Percentiles rank a stretch among this genome's conserved stretches.
Evolutionary conservation across 2,888 invertebrate genomes (phyloP).

Genomic region (Colletes collaris): DNA sequence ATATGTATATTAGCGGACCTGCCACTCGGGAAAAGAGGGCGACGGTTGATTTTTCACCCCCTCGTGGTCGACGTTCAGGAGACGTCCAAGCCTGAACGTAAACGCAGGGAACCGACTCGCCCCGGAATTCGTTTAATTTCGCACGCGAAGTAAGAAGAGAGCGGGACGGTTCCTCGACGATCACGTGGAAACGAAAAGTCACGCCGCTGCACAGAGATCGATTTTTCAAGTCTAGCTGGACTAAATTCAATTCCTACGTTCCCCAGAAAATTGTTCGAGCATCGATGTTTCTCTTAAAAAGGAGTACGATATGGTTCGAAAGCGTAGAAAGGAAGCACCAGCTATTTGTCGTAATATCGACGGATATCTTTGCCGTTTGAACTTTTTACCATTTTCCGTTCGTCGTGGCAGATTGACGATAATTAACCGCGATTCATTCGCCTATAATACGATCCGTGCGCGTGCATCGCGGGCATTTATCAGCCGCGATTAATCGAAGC

Average conservation of each 20-base stretch:
- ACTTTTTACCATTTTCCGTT: constrained; percentile 13
- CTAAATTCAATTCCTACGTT: too few relatives aligned
- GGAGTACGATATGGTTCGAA: too few relatives aligned
- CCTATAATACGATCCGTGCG: constrained; percentile 32
- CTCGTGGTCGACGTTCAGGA: constrained; percentile 38
- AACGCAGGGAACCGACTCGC: constrained; percentile 19
- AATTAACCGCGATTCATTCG: constrained; percentile 55
- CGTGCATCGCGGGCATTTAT: constrained; percentile 53
- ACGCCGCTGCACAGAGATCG: too few relatives aligned
- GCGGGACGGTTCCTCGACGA: neutral
- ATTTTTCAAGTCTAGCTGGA: too few relatives aligned
- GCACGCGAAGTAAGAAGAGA: neutral
- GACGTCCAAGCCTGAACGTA: neutral
- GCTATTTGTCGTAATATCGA: neutral
- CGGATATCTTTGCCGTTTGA: constrained; percentile 1
- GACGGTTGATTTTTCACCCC: constrained; percentile 72
- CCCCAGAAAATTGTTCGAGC: neutral
- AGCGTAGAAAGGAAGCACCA: neutral
- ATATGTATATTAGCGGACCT: constrained; percentile 51
- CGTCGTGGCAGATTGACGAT: constrained; percentile 19
- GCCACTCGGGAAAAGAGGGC: constrained; percentile 72
- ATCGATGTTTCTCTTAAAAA: too few relatives aligned
- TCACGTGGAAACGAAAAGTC: neutral
- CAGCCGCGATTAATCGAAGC: constrained; percentile 55
- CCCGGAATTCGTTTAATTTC: constrained; percentile 74